Conservation (phyloP, 2,113 vertebrate genomes). For the Tauraco erythrolophus region DNA sequence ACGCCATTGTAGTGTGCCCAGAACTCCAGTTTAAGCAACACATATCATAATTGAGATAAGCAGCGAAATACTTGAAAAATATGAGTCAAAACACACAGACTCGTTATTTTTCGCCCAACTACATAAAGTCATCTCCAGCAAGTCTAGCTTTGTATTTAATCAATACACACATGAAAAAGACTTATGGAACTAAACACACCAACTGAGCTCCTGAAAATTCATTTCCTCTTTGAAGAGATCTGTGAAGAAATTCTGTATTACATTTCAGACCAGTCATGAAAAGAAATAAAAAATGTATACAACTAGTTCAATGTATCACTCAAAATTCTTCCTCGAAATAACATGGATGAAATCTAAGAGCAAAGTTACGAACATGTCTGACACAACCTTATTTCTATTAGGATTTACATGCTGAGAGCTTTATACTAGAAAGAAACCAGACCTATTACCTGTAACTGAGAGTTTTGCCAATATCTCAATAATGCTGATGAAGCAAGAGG, state of each 20-base stretch:
- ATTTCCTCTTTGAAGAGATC: not conserved
- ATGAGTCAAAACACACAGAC: not conserved
- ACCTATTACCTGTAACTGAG: not conserved
- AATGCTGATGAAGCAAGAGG: not conserved
- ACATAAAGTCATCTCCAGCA: not conserved
- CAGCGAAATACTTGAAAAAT: not conserved
- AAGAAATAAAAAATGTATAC: not conserved
- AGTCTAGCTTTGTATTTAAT: not conserved
- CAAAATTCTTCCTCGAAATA: not conserved
- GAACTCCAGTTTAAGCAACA: not conserved
- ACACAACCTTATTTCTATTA: not conserved
- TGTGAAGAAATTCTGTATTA: not conserved
- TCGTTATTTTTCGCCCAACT: not conserved
- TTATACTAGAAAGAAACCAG: not conserved
- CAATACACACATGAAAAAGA: not conserved
- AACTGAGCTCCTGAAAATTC: not conserved
- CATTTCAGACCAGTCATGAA: not conserved
- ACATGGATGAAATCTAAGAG: not conserved
- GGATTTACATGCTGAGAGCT: not conserved
- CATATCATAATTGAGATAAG: not conserved
- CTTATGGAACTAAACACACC: not conserved
- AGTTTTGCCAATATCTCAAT: not conserved
- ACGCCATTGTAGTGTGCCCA: not conserved
- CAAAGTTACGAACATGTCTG: not conserved
- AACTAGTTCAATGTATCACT: not conserved